phyloP scores from a whole-genome alignment of 2,888 invertebrate species.

The Kuschelorhynchus macadamiae region DNA sequence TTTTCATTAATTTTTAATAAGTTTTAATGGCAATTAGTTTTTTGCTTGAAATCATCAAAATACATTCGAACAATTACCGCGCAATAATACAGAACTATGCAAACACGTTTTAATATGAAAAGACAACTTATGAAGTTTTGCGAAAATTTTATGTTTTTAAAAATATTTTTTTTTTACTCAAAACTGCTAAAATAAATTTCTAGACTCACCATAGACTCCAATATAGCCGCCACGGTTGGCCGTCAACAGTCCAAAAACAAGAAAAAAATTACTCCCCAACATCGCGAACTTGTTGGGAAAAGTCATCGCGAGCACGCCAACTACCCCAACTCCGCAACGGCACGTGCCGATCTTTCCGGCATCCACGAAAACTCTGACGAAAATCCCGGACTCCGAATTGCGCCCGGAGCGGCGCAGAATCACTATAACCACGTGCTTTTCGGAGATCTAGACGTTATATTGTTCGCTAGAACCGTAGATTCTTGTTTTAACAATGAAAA shows the following conservation, averaged over 20 bases:
- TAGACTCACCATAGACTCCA: slow-evolving; percentile 28
- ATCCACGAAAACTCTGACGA: slow-evolving; percentile 39
- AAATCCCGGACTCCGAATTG: slow-evolving; percentile 45
- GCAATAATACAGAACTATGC: too few species aligned
- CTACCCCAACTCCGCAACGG: slow-evolving; percentile 10
- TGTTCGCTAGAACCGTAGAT: slow-evolving; percentile 47
- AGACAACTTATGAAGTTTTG: too few species aligned
- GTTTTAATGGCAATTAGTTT: too few species aligned
- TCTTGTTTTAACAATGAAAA: slow-evolving; percentile 53
- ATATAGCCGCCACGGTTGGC: slow-evolving; percentile 10
- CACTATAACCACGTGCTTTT: slow-evolving; percentile 40
- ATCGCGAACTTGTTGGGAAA: slow-evolving; percentile 30
- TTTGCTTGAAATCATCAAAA: too few species aligned
- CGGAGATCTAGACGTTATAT: slow-evolving; percentile 45
- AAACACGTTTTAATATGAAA: too few species aligned
- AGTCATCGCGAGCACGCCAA: slow-evolving; percentile 17
- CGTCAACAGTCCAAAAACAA: slow-evolving; percentile 32
- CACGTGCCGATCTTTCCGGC: slow-evolving; percentile 36
- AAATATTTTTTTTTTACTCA: too few species aligned
- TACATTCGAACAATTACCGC: too few species aligned
- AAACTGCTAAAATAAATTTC: too few species aligned
- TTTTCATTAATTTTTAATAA: too few species aligned
- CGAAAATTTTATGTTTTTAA: too few species aligned
- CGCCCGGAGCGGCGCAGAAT: slow-evolving; percentile 36
- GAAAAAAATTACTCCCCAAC: slow-evolving; percentile 25